Conservation (phyloP, 2,113 vertebrate species). For the Nanger granti region DNA sequence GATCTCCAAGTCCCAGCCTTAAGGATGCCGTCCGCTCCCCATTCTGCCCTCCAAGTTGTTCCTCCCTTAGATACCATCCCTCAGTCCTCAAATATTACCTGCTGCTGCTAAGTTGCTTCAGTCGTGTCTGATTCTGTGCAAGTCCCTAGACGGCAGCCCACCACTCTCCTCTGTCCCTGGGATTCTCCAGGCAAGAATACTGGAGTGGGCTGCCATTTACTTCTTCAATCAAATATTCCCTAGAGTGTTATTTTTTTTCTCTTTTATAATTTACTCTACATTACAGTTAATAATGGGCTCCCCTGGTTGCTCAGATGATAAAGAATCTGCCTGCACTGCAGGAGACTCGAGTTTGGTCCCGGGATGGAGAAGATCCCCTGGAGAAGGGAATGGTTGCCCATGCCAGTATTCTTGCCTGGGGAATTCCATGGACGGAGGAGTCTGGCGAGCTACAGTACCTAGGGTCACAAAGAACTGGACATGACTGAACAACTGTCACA, state of each 20-base stretch:
- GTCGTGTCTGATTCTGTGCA: too few relatives aligned
- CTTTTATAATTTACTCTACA: background rate
- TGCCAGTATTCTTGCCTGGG: background rate
- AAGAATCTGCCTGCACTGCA: background rate
- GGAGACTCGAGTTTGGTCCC: background rate
- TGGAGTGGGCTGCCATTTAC: too few relatives aligned
- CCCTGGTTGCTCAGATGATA: background rate
- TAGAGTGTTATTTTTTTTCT: background rate
- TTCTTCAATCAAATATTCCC: background rate
- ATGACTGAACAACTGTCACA: background rate
- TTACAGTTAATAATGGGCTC: background rate
- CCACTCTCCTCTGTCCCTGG: too few relatives aligned
- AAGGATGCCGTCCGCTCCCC: fast-evolving
- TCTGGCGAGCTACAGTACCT: background rate
- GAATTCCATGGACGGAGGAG: background rate
- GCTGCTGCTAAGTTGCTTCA: too few relatives aligned
- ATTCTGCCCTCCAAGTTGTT: background rate
- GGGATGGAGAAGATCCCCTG: background rate
- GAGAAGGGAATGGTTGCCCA: background rate
- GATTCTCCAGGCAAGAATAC: too few relatives aligned
- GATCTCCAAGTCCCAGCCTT: background rate
- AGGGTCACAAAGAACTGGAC: background rate
- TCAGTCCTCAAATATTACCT: background rate
- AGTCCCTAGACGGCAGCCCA: too few relatives aligned
- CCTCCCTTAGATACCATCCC: fast-evolving